phyloP scores from a whole-genome alignment of 2,888 invertebrate genomes.

The Caenorhabditis auriculariae region DNA sequence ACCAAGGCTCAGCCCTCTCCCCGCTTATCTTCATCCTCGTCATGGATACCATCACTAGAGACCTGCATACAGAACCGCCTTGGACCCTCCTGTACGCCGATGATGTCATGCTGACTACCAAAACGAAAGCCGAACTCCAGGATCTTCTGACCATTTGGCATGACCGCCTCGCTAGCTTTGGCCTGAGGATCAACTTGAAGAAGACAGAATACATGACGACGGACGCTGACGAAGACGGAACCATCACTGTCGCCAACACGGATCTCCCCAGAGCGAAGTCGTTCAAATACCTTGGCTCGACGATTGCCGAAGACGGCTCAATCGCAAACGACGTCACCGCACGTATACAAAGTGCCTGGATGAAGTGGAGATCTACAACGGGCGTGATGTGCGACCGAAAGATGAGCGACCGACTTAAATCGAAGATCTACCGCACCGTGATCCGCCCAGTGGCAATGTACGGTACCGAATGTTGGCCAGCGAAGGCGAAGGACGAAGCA shows the following conservation, averaged over 20 bases:
- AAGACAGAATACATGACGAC: neutral
- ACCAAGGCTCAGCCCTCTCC: constrained; percentile 2
- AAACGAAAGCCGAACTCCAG: neutral
- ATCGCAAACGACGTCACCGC: neutral
- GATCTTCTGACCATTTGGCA: neutral
- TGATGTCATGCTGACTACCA: neutral
- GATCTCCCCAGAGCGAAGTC: neutral
- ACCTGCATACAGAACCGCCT: neutral
- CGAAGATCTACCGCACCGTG: too few species aligned
- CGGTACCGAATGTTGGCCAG: too few species aligned
- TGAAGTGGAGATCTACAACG: too few species aligned
- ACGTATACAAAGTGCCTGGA: constrained; percentile 7
- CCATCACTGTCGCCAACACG: neutral
- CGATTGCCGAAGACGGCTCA: too few species aligned
- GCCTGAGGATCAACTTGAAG: neutral
- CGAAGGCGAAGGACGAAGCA: too few species aligned
- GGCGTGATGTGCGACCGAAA: constrained; percentile 3
- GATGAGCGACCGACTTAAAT: too few species aligned
- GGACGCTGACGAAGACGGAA: neutral
- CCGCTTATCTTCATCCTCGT: constrained; percentile 5
- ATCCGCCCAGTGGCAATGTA: too few species aligned
- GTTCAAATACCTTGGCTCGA: too few species aligned
- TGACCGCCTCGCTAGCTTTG: neutral
- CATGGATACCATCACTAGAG: constrained; percentile 3
- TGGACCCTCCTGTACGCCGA: constrained; percentile 2